Evolutionary conservation across 2,888 invertebrate genomes (phyloP).

Genomic region (Philaethria dido): DNA sequence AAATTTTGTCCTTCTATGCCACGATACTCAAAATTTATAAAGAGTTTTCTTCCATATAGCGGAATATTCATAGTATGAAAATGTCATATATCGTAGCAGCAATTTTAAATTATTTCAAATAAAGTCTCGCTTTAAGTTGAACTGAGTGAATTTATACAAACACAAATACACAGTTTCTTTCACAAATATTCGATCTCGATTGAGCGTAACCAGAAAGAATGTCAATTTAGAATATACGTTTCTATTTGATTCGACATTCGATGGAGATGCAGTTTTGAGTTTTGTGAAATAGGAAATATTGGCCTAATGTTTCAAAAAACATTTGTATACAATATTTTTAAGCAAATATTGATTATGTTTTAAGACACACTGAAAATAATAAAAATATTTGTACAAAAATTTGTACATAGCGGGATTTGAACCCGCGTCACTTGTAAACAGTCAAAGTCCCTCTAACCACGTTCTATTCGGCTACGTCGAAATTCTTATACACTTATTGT

Average conservation of each 20-base stretch:
- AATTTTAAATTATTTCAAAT: conserved; percentile 25
- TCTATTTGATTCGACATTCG: conserved; percentile 16
- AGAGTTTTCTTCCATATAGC: background rate
- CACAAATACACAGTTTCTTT: conserved; percentile 25
- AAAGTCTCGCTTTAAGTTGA: conserved; percentile 20
- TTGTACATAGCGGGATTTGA: too few species aligned
- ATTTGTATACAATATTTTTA: too few species aligned
- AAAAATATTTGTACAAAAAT: too few species aligned
- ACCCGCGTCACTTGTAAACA: too few species aligned
- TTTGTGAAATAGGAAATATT: background rate
- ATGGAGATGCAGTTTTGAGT: conserved; percentile 3
- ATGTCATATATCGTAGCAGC: conserved; percentile 14
- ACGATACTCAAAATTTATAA: background rate
- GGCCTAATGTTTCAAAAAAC: too few species aligned
- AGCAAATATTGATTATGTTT: too few species aligned
- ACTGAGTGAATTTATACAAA: conserved; percentile 27
- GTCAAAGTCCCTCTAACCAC: too few species aligned
- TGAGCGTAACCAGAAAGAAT: conserved; percentile 23
- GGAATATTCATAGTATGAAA: background rate
- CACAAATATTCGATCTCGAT: conserved; percentile 18
- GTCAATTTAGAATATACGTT: conserved; percentile 26
- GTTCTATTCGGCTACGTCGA: too few species aligned
- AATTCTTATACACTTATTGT: too few species aligned
- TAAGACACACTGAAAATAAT: too few species aligned
- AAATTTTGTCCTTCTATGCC: background rate